Conservation (phyloP, 2,797 vertebrate genomes). For the Rhinatrema bivittatum region DNA sequence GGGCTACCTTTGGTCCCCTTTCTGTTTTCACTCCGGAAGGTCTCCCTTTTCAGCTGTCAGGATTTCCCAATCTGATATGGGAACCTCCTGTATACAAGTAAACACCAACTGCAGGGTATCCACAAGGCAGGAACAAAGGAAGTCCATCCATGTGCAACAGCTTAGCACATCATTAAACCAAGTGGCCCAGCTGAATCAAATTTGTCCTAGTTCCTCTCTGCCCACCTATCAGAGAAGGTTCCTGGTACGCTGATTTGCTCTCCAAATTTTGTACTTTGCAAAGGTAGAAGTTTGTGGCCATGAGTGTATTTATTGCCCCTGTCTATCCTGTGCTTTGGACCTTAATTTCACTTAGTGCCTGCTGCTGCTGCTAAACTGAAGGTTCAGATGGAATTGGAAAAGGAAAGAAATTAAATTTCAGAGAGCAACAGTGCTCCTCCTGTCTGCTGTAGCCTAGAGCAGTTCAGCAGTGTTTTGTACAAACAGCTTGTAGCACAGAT, state of each 20-base stretch:
- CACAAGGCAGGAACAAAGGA: constrained; percentile 20
- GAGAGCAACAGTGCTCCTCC: no score
- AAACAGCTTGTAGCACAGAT: no score
- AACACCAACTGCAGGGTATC: constrained; percentile 12
- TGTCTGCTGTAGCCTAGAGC: no score
- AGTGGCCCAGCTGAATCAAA: constrained; percentile 11
- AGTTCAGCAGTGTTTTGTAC: no score
- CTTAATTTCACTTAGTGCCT: constrained; percentile 10
- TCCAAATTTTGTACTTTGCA: constrained; percentile 13
- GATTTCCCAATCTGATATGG: constrained; percentile 9
- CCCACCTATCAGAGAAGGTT: constrained; percentile 4
- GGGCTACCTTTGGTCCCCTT: no score
- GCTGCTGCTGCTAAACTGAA: no score
- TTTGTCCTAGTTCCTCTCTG: neutral
- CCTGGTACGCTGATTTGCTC: constrained; percentile 15
- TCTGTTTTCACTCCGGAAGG: no score
- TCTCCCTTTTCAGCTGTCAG: no score
- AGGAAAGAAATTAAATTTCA: no score
- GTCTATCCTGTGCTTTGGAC: constrained; percentile 16
- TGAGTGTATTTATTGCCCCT: constrained; percentile 17
- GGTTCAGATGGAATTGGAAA: no score
- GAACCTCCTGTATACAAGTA: constrained; percentile 34
- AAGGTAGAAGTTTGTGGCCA: constrained; percentile 7
- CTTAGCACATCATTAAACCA: constrained; percentile 24
- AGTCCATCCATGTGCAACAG: constrained; percentile 26